Conservation (phyloP, 2,888 invertebrate genomes). For the Caenorhabditis panamensis region DNA sequence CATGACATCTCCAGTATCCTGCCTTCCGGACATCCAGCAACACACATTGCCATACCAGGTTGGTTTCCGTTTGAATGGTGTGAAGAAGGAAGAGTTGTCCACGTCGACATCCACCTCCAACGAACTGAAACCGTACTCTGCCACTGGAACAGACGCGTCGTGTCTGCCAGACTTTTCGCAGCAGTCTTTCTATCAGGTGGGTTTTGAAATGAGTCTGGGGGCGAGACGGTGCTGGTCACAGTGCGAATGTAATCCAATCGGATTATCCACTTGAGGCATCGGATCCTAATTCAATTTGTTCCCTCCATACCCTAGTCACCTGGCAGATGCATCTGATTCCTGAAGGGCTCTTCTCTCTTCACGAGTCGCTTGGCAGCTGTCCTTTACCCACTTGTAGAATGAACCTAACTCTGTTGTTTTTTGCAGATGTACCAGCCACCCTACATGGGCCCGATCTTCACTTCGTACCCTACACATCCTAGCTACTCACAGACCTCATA, state of each 20-base stretch:
- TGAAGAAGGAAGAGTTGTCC: not conserved
- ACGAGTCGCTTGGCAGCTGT: slow-evolving; percentile 26
- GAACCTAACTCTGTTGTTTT: not conserved
- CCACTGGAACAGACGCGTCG: slow-evolving; percentile 8
- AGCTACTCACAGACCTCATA: slow-evolving; percentile 25
- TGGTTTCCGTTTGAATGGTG: slow-evolving; percentile 6
- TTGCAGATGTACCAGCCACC: slow-evolving; percentile 55
- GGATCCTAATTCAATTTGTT: slow-evolving; percentile 50
- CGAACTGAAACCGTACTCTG: not conserved
- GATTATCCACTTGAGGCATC: slow-evolving; percentile 46
- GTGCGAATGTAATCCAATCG: slow-evolving; percentile 40
- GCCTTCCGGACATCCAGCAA: slow-evolving; percentile 57
- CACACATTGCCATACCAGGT: slow-evolving; percentile 56
- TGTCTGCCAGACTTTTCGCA: slow-evolving; percentile 59
- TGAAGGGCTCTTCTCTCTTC: slow-evolving; percentile 43
- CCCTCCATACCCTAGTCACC: slow-evolving; percentile 33
- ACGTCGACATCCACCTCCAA: not conserved
- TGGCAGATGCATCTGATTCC: slow-evolving; percentile 53
- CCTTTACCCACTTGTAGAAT: slow-evolving; percentile 38
- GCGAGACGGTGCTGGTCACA: too few relatives aligned
- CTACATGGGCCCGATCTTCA: slow-evolving; percentile 49
- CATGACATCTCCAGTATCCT: slow-evolving; percentile 19
- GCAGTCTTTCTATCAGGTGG: slow-evolving; percentile 57
- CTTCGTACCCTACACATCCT: slow-evolving; percentile 24
- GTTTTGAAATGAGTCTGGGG: slow-evolving; percentile 7